Conservation (phyloP, 2,888 invertebrate species). For the Pasiphila rectangulata region DNA sequence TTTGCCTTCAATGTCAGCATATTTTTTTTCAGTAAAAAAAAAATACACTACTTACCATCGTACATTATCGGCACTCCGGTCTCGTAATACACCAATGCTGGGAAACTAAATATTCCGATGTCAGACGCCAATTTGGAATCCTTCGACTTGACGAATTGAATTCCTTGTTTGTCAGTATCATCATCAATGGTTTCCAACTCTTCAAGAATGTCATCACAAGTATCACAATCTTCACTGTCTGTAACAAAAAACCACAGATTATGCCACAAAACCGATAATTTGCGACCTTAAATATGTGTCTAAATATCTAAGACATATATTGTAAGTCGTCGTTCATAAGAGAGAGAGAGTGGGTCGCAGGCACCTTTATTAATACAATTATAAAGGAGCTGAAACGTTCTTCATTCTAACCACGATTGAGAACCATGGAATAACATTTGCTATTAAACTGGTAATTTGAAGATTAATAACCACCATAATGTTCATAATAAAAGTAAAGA, state of each 20-base stretch:
- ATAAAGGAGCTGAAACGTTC: too few species aligned
- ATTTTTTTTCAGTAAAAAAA: slow-evolving; percentile 9
- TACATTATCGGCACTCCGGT: slow-evolving; percentile 97
- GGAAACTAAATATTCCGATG: slow-evolving; percentile 95
- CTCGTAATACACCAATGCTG: slow-evolving; percentile 95
- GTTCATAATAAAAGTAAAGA: too few species aligned
- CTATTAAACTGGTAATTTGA: too few species aligned
- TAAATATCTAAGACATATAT: too few species aligned
- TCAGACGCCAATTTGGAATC: slow-evolving; percentile 94
- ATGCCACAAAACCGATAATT: not conserved
- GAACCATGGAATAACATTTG: too few species aligned
- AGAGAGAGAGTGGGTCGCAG: too few species aligned
- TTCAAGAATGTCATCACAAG: slow-evolving; percentile 91
- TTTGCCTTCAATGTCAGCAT: slow-evolving; percentile 1
- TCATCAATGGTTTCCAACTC: slow-evolving; percentile 96
- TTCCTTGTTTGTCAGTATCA: slow-evolving; percentile 94
- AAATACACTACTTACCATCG: slow-evolving; percentile 86
- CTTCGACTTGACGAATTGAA: slow-evolving; percentile 96
- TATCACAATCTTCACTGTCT: slow-evolving; percentile 92
- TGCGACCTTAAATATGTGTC: not conserved
- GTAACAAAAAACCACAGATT: slow-evolving; percentile 32
- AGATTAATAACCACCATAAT: too few species aligned
- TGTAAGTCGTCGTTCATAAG: too few species aligned
- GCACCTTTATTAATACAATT: too few species aligned
- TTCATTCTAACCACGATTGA: too few species aligned